These are phyloP conservation scores for Caranx melampygus DNA, from an alignment of 2,113 vertebrate species.

Conservation along the genomic window DNA sequence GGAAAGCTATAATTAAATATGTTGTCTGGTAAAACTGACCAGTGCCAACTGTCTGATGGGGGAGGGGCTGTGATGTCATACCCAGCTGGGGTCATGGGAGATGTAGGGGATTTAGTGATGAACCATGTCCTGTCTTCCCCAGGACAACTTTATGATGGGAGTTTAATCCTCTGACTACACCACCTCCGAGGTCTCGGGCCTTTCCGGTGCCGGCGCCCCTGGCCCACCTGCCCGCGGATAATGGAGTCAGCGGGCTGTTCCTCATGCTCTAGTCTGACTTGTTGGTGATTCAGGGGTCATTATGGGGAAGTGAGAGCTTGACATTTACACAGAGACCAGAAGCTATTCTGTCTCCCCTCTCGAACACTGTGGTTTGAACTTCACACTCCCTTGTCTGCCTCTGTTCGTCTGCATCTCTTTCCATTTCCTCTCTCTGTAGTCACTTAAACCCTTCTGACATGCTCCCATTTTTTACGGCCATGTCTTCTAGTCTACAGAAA, in stretches of 20 bases:
- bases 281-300: conserved; percentile 68
- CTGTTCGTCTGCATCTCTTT: conserved; percentile 2
- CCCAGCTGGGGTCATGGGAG: neutral
- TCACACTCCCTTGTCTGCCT: conserved; percentile 25
- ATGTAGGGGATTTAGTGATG: conserved; percentile 6
- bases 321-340: conserved; percentile 63
- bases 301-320: conserved; percentile 60
- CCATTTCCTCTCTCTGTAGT: conserved; percentile 12
- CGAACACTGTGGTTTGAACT: conserved; percentile 39
- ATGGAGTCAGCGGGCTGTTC: conserved; percentile 56
- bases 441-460: neutral
- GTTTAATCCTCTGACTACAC: conserved; percentile 54
- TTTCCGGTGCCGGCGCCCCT: conserved; percentile 35
- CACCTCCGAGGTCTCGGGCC: conserved; percentile 38
- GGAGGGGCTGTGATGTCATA: neutral
- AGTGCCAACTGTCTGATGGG: neutral
- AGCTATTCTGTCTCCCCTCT: neutral
- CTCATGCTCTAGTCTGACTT: conserved; percentile 47
- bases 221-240: conserved; percentile 44
- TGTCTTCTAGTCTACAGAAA: no score
- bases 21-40: neutral
- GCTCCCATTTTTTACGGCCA: neutral
- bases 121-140: conserved; percentile 21
- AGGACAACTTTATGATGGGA: conserved; percentile 38
- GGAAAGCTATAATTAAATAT: no score